Conservation (phyloP, 2,797 vertebrate genomes). For the Pangasius larnaudii region DNA sequence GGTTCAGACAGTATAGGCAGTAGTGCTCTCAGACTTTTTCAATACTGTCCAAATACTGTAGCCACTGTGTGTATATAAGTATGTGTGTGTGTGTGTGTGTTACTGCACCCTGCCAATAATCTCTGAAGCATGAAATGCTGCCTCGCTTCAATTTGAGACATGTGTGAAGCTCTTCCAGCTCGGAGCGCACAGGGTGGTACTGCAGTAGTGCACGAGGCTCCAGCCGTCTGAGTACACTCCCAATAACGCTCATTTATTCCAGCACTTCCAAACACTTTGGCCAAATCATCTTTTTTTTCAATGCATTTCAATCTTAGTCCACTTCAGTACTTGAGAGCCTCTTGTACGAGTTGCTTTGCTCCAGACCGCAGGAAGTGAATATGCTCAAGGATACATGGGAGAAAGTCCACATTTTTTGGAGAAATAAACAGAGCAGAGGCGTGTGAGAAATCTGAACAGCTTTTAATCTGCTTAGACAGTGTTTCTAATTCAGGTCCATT, state of each 20-base stretch:
- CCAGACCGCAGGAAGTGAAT: slow-evolving; percentile 35
- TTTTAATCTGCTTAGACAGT: slow-evolving; percentile 32
- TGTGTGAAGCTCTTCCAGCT: slow-evolving; percentile 41
- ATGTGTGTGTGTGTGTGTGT: slow-evolving; percentile 34
- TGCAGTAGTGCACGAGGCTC: slow-evolving; percentile 39
- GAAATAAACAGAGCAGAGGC: slow-evolving; percentile 27
- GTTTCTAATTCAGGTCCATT: not conserved
- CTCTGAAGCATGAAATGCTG: slow-evolving; percentile 42
- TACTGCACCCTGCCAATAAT: slow-evolving; percentile 29
- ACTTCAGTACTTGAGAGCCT: not conserved
- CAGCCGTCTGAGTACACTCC: slow-evolving; percentile 26
- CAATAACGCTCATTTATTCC: not conserved
- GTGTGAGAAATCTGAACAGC: slow-evolving; percentile 16
- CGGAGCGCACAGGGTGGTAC: slow-evolving; percentile 38
- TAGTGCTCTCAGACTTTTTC: not conserved
- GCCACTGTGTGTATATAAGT: slow-evolving; percentile 19
- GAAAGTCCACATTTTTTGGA: slow-evolving; percentile 3
- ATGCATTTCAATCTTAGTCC: slow-evolving; percentile 11
- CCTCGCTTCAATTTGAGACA: slow-evolving; percentile 38
- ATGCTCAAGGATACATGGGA: slow-evolving; percentile 2
- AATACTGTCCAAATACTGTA: slow-evolving; percentile 1
- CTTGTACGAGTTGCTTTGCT: not conserved
- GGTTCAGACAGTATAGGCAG: not conserved
- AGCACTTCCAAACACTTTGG: not conserved
- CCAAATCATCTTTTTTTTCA: not conserved